These are phyloP conservation scores for Ptychadena robeensis DNA, from an alignment of 2,797 vertebrate genomes.

Conservation along the genomic window DNA sequence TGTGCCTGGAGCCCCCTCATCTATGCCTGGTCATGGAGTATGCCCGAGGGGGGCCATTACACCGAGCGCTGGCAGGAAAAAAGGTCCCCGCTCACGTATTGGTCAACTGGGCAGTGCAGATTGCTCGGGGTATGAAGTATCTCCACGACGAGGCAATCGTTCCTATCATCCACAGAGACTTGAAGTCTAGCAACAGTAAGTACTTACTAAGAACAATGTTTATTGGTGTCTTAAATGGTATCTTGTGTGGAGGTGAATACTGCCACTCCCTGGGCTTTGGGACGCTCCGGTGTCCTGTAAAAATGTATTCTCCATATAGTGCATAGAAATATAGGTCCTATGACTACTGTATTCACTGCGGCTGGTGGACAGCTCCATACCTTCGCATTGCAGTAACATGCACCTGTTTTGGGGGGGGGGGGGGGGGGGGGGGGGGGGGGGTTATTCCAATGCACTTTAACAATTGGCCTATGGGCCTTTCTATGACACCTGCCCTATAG, in stretches of 20 bases:
- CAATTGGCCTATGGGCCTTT: background rate
- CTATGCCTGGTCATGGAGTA: slow-evolving; percentile 94
- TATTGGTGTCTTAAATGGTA: background rate
- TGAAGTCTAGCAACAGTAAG: slow-evolving; percentile 96
- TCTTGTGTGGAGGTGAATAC: background rate
- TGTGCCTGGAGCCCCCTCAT: slow-evolving; percentile 87
- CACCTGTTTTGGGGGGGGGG: no score
- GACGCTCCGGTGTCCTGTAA: background rate
- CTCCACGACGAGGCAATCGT: slow-evolving; percentile 89
- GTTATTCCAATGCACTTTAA: background rate
- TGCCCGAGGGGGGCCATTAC: slow-evolving; percentile 87
- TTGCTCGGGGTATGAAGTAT: slow-evolving; percentile 92
- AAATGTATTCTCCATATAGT: background rate
- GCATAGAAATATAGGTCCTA: no score
- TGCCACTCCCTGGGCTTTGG: background rate
- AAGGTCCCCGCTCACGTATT: slow-evolving; percentile 88
- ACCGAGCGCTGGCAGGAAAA: slow-evolving; percentile 85
- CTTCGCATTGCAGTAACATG: background rate
- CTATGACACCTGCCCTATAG: background rate
- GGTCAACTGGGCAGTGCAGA: slow-evolving; percentile 94
- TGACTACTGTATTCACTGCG: background rate
- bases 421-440: no score
- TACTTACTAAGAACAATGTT: slow-evolving; percentile 57
- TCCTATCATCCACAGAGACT: slow-evolving; percentile 91
- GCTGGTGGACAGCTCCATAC: background rate